Evolutionary conservation across 2,888 invertebrate genomes (phyloP), one percentile per base, ranked within the genome.

Genomic region (Dryococelus australis): DNA sequence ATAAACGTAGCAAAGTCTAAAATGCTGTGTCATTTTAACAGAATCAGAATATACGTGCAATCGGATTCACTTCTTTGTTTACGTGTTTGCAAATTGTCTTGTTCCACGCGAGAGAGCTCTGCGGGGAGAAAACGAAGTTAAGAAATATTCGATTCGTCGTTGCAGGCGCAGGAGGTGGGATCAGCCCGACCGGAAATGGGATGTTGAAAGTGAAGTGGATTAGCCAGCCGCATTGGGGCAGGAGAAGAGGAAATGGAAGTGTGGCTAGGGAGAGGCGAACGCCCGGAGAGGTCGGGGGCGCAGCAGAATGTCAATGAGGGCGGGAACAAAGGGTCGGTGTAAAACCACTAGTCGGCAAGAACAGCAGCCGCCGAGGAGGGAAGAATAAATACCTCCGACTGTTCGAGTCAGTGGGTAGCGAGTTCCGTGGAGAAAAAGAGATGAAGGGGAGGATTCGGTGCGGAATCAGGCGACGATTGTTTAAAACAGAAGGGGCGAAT

Each of bases 201-300:
- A 65, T 65, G 65, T 65, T 65, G 65, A 65, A 65, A 24, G 65
- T 65, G 65, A 65, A 65, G 65, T 65, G 65, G 65, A 65, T 65
- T 65, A 65, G 65, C 65, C 65, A 65, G 65, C 65, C 65, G 65
- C 65, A 65, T n/a, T 65, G 13, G 65, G 65, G 1, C 65, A n/a
- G 65, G 65, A 65, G 65, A 16, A n/a, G 65, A 20, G 65, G 65
- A 65, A 65, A 65, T 65, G n/a, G 65, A 65, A 65, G 20, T 20
- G 65, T 24, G 35, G 65, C n/a, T 1, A 24, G n/a, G 8, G 10
- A n/a, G 65, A 65, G 65, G 8, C 12, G 16, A 16, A 6, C 5
- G 8, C 12, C 8, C 13, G n/a, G 65, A 65, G n/a, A 65, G 65
- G 16, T 16, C 24, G 65, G n/a, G 65, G 65, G 65, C 8, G 24